Conservation (phyloP, 2,113 vertebrate species). For the Hiodon alosoides region DNA sequence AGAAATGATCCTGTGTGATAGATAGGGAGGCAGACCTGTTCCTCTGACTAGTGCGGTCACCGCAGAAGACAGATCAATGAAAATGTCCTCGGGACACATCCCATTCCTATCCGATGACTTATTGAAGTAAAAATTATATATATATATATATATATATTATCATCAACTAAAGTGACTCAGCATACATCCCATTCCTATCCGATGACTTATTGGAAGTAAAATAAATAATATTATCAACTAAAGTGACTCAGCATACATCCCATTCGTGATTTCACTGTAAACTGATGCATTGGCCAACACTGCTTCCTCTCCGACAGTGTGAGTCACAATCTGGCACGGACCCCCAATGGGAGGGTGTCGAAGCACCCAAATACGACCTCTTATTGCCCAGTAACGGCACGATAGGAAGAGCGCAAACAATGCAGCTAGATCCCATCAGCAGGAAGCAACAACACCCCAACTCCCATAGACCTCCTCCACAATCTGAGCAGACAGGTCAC, state of each 20-base stretch:
- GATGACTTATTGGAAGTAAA: background rate
- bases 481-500: background rate
- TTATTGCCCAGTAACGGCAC: background rate
- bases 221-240: background rate
- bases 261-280: background rate
- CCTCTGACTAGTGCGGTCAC: no score
- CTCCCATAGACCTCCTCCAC: background rate
- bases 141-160: no score
- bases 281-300: background rate
- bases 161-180: background rate
- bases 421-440: background rate
- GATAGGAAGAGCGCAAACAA: background rate
- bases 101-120: background rate
- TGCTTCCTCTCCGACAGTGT: background rate
- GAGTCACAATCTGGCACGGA: background rate
- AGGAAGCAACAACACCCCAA: slow-evolving; percentile 3
- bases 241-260: background rate
- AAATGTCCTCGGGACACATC: no score
- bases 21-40: no score
- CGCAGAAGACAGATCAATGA: no score
- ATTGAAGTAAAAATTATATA: background rate
- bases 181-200: no score
- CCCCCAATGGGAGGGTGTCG: background rate
- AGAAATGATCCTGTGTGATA: no score
- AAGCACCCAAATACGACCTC: background rate